Evolutionary conservation across 2,888 invertebrate species (phyloP).

Genomic region (Erpobdella octoculata): DNA sequence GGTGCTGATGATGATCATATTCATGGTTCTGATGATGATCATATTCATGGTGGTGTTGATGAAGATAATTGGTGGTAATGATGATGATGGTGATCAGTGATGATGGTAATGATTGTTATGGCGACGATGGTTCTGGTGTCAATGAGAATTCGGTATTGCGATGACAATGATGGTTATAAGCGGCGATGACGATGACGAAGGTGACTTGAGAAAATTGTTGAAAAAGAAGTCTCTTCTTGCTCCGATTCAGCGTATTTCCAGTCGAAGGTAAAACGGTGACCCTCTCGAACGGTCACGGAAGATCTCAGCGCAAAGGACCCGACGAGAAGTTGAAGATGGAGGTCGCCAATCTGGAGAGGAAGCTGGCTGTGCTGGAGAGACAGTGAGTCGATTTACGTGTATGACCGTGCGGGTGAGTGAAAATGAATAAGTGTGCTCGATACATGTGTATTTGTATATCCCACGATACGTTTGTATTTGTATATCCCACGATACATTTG

Average conservation of each 20-base stretch:
- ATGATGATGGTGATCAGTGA: constrained; percentile 18
- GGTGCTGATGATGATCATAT: too few species aligned
- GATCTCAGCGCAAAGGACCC: too few species aligned
- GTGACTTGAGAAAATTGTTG: neutral
- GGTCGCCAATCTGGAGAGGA: neutral
- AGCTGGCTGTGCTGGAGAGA: constrained; percentile 11
- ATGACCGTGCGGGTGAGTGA: neutral
- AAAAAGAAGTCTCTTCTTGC: neutral
- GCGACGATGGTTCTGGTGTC: neutral
- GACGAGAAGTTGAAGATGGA: constrained; percentile 11
- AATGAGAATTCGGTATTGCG: neutral
- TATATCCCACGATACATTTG: too few species aligned
- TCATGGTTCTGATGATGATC: too few species aligned
- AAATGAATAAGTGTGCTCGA: too few species aligned
- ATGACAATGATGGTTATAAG: neutral
- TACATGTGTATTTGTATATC: too few species aligned
- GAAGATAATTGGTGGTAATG: neutral
- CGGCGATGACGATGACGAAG: neutral
- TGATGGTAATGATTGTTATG: constrained; percentile 14
- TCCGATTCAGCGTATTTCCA: neutral
- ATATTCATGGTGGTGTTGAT: too few species aligned
- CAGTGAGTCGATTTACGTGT: constrained; percentile 11
- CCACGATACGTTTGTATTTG: too few species aligned
- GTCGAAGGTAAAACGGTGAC: neutral
- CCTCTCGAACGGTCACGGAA: too few species aligned